Evolutionary conservation across 2,113 vertebrate species (phyloP).

Genomic region (Emydocephalus ijimae): DNA sequence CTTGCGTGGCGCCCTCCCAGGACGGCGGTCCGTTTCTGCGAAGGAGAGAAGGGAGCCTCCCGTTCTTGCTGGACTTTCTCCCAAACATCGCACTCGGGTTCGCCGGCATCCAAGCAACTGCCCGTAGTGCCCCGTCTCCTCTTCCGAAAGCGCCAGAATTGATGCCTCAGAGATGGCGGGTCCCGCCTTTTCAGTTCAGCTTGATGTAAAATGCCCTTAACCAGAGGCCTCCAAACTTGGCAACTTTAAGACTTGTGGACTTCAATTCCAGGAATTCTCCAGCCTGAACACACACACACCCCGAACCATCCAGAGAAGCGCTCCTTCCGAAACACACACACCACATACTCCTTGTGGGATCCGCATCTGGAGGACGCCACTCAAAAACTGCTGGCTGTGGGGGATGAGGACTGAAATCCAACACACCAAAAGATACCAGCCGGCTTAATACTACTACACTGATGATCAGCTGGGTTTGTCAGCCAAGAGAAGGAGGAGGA

Average conservation of each 20-base stretch:
- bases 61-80: not conserved
- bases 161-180: not conserved
- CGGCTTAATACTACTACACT: not conserved
- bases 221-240: not conserved
- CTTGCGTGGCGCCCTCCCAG: not conserved
- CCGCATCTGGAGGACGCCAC: not conserved
- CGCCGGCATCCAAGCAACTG: no score
- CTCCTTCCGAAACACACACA: not conserved
- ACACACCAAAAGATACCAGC: no score
- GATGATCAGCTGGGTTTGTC: not conserved
- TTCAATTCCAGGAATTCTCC: no score
- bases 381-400: not conserved
- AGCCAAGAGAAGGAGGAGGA: not conserved
- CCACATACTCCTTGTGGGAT: not conserved
- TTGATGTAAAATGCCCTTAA: not conserved
- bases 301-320: not conserved
- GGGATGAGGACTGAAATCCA: not conserved
- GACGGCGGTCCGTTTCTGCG: not conserved
- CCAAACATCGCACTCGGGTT: not conserved
- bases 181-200: not conserved
- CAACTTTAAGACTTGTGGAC: no score
- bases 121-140: not conserved
- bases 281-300: not conserved
- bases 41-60: not conserved
- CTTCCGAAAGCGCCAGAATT: not conserved